A percentile compares a stretch with the other conserved stretches of the same genome.
Conservation (phyloP, 2,797 vertebrate genomes). For the Erpetoichthys calabaricus region DNA sequence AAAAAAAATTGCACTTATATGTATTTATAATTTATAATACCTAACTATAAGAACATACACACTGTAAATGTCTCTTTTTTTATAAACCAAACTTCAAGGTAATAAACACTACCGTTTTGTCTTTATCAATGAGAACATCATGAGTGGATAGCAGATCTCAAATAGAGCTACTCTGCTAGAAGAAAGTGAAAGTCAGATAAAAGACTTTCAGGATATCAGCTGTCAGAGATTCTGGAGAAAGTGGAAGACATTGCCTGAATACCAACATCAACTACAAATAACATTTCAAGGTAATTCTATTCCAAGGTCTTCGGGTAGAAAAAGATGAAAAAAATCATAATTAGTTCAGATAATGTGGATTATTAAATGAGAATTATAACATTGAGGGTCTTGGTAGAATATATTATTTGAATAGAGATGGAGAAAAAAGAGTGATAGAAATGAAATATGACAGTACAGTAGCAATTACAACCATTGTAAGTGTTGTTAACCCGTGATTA, state of each 20-base stretch:
- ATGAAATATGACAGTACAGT: too few relatives aligned
- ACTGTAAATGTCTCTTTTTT: too few relatives aligned
- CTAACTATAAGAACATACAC: too few relatives aligned
- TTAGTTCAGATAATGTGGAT: conserved; percentile 33
- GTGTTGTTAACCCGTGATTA: too few relatives aligned
- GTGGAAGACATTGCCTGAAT: conserved; percentile 26
- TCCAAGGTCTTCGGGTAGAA: conserved; percentile 19
- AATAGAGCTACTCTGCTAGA: conserved; percentile 35
- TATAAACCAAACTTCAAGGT: too few relatives aligned
- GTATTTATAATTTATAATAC: too few relatives aligned
- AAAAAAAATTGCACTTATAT: too few relatives aligned
- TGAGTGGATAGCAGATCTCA: conserved; percentile 25
- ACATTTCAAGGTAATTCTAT: conserved; percentile 27
- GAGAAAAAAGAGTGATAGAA: too few relatives aligned
- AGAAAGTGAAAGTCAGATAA: conserved; percentile 40
- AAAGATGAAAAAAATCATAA: conserved; percentile 32
- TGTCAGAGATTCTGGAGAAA: conserved; percentile 28
- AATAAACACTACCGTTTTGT: conserved; percentile 7
- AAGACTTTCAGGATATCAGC: conserved; percentile 23
- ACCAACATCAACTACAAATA: conserved; percentile 27
- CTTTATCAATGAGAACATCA: conserved; percentile 23
- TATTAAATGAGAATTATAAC: conserved; percentile 6
- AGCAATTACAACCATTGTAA: too few relatives aligned
- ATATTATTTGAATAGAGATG: too few relatives aligned
- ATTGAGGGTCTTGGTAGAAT: neutral